Evolutionary conservation across 2,888 invertebrate genomes (phyloP).

Genomic region (Actias luna): DNA sequence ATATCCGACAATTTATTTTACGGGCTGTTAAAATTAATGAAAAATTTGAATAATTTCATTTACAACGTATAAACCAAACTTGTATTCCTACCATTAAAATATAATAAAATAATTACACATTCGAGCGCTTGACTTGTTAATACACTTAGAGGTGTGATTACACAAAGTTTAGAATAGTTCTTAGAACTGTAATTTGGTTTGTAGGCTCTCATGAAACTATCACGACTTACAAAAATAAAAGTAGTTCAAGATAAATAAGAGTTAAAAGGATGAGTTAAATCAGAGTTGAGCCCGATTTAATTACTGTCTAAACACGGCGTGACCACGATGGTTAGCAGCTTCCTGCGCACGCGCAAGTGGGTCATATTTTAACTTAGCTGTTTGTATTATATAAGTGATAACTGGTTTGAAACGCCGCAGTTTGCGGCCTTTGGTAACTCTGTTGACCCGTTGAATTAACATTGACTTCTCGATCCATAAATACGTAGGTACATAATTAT

Average conservation of each 20-base stretch:
- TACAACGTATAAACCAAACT: conserved; percentile 20
- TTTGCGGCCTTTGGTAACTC: conserved; percentile 21
- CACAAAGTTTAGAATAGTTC: too few species aligned
- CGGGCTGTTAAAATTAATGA: conserved; percentile 59
- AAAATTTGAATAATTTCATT: conserved; percentile 63
- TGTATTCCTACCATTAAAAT: not conserved
- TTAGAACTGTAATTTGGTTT: not conserved
- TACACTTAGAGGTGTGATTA: too few species aligned
- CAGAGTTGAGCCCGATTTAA: conserved; percentile 63
- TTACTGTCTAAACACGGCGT: conserved; percentile 65
- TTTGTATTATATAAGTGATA: conserved; percentile 58
- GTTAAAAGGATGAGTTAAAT: conserved; percentile 45
- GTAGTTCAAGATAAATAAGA: not conserved
- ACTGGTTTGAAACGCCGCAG: conserved; percentile 43
- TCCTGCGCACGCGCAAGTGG: conserved; percentile 65
- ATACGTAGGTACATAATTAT: not conserved
- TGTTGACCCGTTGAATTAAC: conserved; percentile 11
- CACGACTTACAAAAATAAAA: not conserved
- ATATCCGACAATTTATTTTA: conserved; percentile 63
- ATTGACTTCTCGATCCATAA: conserved; percentile 1
- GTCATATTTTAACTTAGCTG: conserved; percentile 54
- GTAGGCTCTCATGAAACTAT: not conserved
- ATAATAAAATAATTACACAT: too few species aligned
- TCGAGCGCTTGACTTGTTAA: too few species aligned
- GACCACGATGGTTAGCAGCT: conserved; percentile 63